Evolutionary conservation across 2,888 invertebrate species (phyloP).

Genomic region (Carpatolechia fugitivella): DNA sequence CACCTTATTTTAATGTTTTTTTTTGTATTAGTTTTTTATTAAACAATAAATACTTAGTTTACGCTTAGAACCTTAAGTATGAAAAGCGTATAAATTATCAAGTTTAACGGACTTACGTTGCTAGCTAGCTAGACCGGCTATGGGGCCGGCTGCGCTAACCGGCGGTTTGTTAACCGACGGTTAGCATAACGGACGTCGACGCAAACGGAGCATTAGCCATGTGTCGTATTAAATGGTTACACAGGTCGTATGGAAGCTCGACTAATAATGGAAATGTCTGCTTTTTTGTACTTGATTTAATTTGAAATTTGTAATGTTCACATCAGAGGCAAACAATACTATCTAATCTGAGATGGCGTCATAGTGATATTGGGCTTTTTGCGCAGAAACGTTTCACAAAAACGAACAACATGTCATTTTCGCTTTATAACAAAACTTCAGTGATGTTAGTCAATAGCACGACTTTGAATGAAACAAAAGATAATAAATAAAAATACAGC

Average conservation of each 20-base stretch:
- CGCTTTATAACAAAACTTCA: background rate
- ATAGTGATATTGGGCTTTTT: no score
- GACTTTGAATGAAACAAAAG: background rate
- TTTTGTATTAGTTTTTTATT: constrained; percentile 34
- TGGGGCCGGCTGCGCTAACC: background rate
- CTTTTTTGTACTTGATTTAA: no score
- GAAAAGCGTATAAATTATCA: constrained; percentile 68
- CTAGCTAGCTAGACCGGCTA: constrained; percentile 41
- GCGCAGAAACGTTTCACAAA: no score
- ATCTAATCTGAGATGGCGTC: no score
- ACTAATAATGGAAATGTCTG: background rate
- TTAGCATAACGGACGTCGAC: background rate
- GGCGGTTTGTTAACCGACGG: background rate
- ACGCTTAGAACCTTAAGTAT: constrained; percentile 73
- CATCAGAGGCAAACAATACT: no score
- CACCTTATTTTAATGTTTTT: constrained; percentile 29
- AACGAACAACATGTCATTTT: background rate
- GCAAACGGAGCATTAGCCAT: background rate
- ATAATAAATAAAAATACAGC: no score
- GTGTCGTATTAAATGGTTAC: background rate
- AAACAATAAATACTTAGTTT: constrained; percentile 72
- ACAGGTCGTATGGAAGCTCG: background rate
- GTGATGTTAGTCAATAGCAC: background rate
- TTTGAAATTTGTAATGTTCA: no score
- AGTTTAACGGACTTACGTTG: constrained; percentile 53